Conservation (phyloP, 2,888 invertebrate species). For the Oligia strigilis region DNA sequence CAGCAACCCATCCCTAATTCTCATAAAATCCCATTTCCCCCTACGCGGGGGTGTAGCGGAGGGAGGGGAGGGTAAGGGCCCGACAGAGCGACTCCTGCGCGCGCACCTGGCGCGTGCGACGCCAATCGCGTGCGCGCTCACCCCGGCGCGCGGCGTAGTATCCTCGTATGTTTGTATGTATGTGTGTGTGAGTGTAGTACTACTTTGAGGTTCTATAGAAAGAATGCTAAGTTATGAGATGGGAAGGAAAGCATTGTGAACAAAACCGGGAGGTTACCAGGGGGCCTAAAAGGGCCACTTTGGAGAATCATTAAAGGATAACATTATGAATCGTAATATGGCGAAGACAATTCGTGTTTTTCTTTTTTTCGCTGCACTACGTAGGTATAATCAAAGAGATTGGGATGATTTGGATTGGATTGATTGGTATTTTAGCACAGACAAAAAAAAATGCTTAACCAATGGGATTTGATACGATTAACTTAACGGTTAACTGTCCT, state of each 20-base stretch:
- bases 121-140: conserved; percentile 81
- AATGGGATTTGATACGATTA: too few species aligned
- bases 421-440: too few species aligned
- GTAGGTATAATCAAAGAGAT: too few species aligned
- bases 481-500: too few species aligned
- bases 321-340: too few species aligned
- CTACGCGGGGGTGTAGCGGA: conserved; percentile 58
- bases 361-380: too few species aligned
- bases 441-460: too few species aligned
- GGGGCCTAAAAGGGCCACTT: too few species aligned
- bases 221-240: not conserved
- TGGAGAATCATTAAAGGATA: too few species aligned
- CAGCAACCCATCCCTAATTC: conserved; percentile 39
- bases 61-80: conserved; percentile 27
- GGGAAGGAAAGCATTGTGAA: not conserved
- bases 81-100: conserved; percentile 69
- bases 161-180: conserved; percentile 10
- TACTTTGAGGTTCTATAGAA: not conserved
- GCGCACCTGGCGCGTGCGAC: conserved; percentile 81
- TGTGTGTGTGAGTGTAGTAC: conserved; percentile 16
- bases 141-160: conserved; percentile 40
- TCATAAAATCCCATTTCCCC: conserved; percentile 68
- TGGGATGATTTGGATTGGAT: too few species aligned
- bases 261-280: not conserved
- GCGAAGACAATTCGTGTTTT: too few species aligned